These are phyloP conservation scores for Bellardia bayeri DNA, from an alignment of 2,888 invertebrate species.

Conservation along the genomic window DNA sequence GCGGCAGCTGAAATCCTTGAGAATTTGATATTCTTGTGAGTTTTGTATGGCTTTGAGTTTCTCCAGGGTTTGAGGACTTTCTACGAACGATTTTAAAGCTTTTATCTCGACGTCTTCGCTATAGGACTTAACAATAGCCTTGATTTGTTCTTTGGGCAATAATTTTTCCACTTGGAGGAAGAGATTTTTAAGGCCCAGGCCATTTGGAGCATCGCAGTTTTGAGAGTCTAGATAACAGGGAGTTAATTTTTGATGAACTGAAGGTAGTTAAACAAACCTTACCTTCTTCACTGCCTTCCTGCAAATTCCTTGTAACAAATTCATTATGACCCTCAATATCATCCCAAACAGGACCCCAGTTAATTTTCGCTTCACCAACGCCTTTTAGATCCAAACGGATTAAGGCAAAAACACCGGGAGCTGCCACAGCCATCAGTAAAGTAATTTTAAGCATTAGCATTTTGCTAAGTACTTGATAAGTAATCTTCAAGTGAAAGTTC, in stretches of 20 bases:
- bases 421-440: background rate
- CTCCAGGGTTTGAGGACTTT: constrained; percentile 71
- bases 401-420: constrained; percentile 11
- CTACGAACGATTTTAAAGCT: constrained; percentile 73
- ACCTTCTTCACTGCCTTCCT: constrained; percentile 21
- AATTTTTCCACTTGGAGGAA: constrained; percentile 75
- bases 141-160: constrained; percentile 75
- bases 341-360: constrained; percentile 66
- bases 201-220: constrained; percentile 74
- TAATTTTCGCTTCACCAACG: constrained; percentile 44
- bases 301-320: constrained; percentile 30
- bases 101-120: constrained; percentile 76
- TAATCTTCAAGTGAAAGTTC: constrained; percentile 48
- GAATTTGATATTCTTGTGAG: constrained; percentile 72
- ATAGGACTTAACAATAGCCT: constrained; percentile 75
- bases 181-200: constrained; percentile 76
- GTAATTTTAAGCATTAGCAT: constrained; percentile 30
- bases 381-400: background rate
- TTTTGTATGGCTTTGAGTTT: constrained; percentile 66
- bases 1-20: constrained; percentile 76
- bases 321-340: constrained; percentile 61
- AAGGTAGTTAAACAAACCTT: background rate
- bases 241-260: background rate
- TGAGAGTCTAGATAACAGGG: constrained; percentile 13
- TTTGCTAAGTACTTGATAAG: background rate